Evolutionary conservation across 2,797 vertebrate genomes (phyloP).

Genomic region (Enteromius anoplus): DNA sequence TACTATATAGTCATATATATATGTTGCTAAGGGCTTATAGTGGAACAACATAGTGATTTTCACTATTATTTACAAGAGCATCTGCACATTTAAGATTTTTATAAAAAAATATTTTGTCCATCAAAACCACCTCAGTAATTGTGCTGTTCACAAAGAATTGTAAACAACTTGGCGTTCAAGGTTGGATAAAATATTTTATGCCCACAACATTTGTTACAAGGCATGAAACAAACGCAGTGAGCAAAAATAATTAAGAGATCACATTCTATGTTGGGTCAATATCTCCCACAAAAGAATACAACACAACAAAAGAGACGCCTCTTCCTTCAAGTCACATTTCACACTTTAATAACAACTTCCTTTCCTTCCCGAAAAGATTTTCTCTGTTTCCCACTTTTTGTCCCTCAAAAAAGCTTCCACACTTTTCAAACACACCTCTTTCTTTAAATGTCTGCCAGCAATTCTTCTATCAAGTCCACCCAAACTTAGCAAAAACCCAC

Average conservation of each 20-base stretch:
- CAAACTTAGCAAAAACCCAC: conserved; percentile 58
- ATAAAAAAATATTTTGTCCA: not conserved
- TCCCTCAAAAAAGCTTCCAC: conserved; percentile 37
- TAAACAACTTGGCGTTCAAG: not conserved
- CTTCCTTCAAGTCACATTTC: conserved; percentile 45
- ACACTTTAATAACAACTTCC: conserved; percentile 51
- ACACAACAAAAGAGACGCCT: conserved; percentile 19
- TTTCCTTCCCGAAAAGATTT: conserved; percentile 16
- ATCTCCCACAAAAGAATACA: conserved; percentile 11
- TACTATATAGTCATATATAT: not conserved
- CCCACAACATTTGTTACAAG: not conserved
- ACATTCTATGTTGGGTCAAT: conserved; percentile 1
- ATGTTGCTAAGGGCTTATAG: not conserved
- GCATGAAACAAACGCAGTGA: not conserved
- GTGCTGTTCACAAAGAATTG: not conserved
- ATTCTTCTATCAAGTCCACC: conserved; percentile 46
- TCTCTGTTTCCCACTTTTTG: conserved; percentile 1
- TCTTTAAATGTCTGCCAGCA: conserved; percentile 49
- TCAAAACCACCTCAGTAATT: not conserved
- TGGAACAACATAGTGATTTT: not conserved
- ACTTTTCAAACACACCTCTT: conserved; percentile 42
- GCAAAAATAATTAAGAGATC: conserved; percentile 5
- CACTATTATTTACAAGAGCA: not conserved
- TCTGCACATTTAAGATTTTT: not conserved
- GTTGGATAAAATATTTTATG: not conserved